A percentile compares a stretch with the other conserved stretches of the same genome.
Conservation (phyloP, 2,797 vertebrate genomes). For the Sebastes goodei region DNA sequence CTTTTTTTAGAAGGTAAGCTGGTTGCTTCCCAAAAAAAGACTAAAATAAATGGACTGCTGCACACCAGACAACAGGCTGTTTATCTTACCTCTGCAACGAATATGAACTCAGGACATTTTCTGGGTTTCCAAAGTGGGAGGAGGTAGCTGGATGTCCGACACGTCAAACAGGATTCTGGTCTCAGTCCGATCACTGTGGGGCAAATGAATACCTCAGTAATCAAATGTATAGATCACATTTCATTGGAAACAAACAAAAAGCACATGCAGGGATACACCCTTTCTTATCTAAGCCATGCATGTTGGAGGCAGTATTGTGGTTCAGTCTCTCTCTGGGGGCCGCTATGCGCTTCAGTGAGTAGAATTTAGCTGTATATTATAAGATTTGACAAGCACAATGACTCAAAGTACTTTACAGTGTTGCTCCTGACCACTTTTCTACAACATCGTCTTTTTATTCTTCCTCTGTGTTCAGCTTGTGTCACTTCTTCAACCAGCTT, state of each 20-base stretch:
- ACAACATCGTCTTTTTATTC: constrained; percentile 35
- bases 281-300: neutral
- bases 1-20: constrained; percentile 27
- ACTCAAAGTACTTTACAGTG: constrained; percentile 25
- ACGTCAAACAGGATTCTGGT: constrained; percentile 15
- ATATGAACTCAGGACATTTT: constrained; percentile 8
- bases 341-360: constrained; percentile 1
- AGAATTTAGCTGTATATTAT: constrained; percentile 43
- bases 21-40: constrained; percentile 46
- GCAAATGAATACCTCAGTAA: constrained; percentile 37
- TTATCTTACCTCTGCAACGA: constrained; percentile 45
- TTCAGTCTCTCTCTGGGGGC: constrained; percentile 1
- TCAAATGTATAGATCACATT: constrained; percentile 30
- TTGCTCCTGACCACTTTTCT: constrained; percentile 19
- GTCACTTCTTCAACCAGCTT: constrained; percentile 24
- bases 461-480: constrained; percentile 24
- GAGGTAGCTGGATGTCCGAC: constrained; percentile 21
- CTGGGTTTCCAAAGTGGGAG: constrained; percentile 9
- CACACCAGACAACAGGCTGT: constrained; percentile 47
- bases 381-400: constrained; percentile 30
- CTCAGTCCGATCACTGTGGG: constrained; percentile 21
- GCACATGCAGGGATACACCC: neutral
- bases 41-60: constrained; percentile 47
- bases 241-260: constrained; percentile 36
- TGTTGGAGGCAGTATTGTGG: neutral